Percentiles rank a stretch among this genome's conserved stretches.
These are phyloP conservation scores for Geotrupes spiniger DNA, from an alignment of 2,888 invertebrate genomes.

Conservation along the genomic window DNA sequence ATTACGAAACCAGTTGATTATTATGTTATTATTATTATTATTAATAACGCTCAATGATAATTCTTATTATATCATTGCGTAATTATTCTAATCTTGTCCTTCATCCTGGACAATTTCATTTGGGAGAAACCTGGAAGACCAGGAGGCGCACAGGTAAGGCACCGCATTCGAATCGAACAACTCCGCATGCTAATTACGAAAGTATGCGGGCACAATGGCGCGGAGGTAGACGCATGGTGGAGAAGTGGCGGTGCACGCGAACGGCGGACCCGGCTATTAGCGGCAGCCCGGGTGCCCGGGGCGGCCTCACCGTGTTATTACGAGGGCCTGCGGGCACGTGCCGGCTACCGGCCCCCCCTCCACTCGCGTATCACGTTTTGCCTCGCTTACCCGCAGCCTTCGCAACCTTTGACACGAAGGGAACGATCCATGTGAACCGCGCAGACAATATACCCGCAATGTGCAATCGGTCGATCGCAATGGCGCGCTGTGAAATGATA, in stretches of 20 bases:
- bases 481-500: too few relatives aligned
- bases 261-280: slow-evolving; percentile 24
- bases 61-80: too few relatives aligned
- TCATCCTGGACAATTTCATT: too few relatives aligned
- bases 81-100: too few relatives aligned
- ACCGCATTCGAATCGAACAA: slow-evolving; percentile 11
- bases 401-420: slow-evolving; percentile 8
- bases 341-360: slow-evolving; percentile 38
- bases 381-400: slow-evolving; percentile 6
- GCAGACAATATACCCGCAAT: not conserved
- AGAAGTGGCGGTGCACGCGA: slow-evolving; percentile 19
- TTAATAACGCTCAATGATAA: too few relatives aligned
- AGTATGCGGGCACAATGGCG: slow-evolving; percentile 29
- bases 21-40: too few relatives aligned
- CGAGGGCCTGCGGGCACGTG: slow-evolving; percentile 41
- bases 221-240: slow-evolving; percentile 7
- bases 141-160: too few relatives aligned
- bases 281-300: slow-evolving; percentile 19
- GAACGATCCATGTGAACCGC: slow-evolving; percentile 9
- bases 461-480: too few relatives aligned
- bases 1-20: too few relatives aligned
- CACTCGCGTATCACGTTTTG: slow-evolving; percentile 4
- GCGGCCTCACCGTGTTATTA: slow-evolving; percentile 32
- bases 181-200: slow-evolving; percentile 29
- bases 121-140: too few relatives aligned